Percentiles rank a stretch among this genome's conserved stretches.
phyloP scores from a whole-genome alignment of 2,113 vertebrate genomes.

The Xerus inauris region DNA sequence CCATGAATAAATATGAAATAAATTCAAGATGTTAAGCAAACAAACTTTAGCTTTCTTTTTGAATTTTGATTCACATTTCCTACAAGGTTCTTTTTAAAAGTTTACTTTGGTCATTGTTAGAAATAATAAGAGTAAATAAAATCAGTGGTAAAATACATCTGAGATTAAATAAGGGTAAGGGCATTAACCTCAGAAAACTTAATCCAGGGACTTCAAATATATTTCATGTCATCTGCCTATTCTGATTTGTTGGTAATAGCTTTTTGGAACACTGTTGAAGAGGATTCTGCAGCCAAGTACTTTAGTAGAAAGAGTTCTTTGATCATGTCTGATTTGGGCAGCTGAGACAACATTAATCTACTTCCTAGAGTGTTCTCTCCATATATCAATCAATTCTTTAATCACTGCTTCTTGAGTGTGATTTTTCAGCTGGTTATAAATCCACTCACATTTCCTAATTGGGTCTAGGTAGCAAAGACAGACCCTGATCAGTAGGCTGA shows the following conservation, averaged over 20 bases:
- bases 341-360: neutral
- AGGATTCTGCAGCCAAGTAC: neutral
- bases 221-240: neutral
- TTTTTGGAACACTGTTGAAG: neutral
- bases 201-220: neutral
- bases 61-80: neutral
- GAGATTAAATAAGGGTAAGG: neutral
- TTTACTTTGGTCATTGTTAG: neutral
- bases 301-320: neutral
- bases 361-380: neutral
- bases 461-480: neutral
- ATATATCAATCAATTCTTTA: neutral
- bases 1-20: neutral
- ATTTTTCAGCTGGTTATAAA: neutral
- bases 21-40: neutral
- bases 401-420: neutral
- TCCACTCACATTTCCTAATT: neutral
- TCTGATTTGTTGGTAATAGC: neutral
- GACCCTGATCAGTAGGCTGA: neutral
- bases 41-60: neutral
- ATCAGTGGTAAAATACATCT: neutral
- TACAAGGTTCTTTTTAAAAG: neutral
- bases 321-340: neutral
- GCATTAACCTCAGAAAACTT: neutral
- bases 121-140: conserved; percentile 26